Evolutionary conservation across 1,140 invertebrate species (phyloP).

Genomic region (Trachymyrmex septentrionalis): DNA sequence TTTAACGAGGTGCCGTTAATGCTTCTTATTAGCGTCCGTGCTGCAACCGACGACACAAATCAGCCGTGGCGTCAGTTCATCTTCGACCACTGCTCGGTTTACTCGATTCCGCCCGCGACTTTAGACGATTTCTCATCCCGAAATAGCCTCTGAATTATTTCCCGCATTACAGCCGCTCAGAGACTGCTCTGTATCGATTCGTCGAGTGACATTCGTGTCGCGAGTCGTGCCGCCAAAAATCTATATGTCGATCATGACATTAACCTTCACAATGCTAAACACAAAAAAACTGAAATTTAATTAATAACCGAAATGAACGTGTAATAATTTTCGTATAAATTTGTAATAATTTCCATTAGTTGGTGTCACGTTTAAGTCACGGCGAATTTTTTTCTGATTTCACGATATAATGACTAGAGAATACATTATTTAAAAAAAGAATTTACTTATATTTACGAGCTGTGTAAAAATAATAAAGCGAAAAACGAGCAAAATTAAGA

Average conservation of each 20-base stretch:
- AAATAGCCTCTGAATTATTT: conserved; percentile 49
- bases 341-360: neutral
- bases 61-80: conserved; percentile 45
- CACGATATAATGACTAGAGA: neutral
- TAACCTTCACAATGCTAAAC: conserved; percentile 23
- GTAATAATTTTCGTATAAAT: neutral
- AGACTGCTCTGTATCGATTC: conserved; percentile 41
- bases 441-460: no score
- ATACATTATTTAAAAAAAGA: no score
- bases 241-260: conserved; percentile 42
- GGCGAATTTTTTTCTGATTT: neutral
- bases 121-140: conserved; percentile 36
- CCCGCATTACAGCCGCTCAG: neutral
- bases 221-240: conserved; percentile 6
- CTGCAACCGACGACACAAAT: conserved; percentile 41
- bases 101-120: conserved; percentile 12
- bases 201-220: conserved; percentile 46
- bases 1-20: conserved; percentile 52
- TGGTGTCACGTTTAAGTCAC: neutral
- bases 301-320: neutral
- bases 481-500: no score
- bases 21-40: conserved; percentile 29
- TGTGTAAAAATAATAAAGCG: no score
- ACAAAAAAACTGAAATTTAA: neutral
- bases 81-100: conserved; percentile 33